A percentile compares a stretch with the other conserved stretches of the same genome.
phyloP scores from a whole-genome alignment of 2,113 vertebrate genomes.

The Forbesichthys agassizii region DNA sequence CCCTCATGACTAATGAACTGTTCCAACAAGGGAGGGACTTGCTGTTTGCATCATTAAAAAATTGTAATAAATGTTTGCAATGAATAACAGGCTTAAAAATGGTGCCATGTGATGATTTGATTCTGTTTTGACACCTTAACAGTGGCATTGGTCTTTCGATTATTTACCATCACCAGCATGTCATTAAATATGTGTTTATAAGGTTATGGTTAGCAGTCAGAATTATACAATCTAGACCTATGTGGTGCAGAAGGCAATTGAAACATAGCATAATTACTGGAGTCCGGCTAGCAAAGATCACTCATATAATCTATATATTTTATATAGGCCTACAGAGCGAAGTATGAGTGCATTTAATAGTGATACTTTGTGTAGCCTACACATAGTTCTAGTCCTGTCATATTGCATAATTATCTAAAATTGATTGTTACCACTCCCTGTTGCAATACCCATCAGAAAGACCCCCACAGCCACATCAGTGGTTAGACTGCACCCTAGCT shows the following conservation, averaged over 20 bases:
- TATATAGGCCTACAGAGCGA: too few species aligned
- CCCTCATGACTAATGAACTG: constrained; percentile 64
- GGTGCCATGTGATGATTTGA: constrained; percentile 26
- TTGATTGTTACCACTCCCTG: constrained; percentile 5
- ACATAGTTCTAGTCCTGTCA: background rate
- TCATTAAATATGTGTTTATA: too few species aligned
- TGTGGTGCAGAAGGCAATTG: too few species aligned
- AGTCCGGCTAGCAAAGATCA: too few species aligned
- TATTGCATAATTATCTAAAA: background rate
- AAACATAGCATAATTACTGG: too few species aligned
- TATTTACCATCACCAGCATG: background rate
- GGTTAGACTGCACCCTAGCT: too few species aligned
- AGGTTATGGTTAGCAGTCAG: too few species aligned
- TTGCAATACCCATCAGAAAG: constrained; percentile 19
- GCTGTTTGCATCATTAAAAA: constrained; percentile 69
- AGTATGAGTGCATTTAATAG: too few species aligned
- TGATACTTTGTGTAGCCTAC: too few species aligned
- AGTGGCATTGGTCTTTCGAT: background rate
- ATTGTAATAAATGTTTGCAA: constrained; percentile 83
- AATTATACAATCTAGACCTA: too few species aligned
- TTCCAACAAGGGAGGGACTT: constrained; percentile 64
- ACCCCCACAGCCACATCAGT: constrained; percentile 7
- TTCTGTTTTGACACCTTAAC: constrained; percentile 9
- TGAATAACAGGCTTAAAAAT: constrained; percentile 67
- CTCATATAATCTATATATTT: too few species aligned